phyloP scores from a whole-genome alignment of 2,113 vertebrate genomes.

The Xiphophorus maculatus region DNA sequence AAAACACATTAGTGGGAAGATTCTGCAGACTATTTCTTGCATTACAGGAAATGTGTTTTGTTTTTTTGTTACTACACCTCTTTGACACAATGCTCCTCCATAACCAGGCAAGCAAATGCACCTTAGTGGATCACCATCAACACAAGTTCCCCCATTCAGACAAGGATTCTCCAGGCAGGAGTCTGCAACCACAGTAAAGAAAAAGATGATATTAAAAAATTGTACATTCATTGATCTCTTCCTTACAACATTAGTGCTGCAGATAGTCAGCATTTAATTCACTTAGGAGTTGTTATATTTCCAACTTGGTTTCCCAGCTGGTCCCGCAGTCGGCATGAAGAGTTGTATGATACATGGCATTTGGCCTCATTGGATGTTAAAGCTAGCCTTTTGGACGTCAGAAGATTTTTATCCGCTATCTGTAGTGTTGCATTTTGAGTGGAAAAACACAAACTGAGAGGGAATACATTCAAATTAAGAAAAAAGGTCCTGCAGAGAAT shows the following conservation, averaged over 20 bases:
- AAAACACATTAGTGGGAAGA: background rate
- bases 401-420: too few relatives aligned
- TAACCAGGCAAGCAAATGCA: slow-evolving; percentile 92
- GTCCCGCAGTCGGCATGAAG: too few relatives aligned
- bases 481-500: too few relatives aligned
- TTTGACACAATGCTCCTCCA: slow-evolving; percentile 86
- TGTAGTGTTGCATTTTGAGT: too few relatives aligned
- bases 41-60: background rate
- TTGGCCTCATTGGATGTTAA: too few relatives aligned
- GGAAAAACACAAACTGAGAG: too few relatives aligned
- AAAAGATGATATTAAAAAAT: background rate
- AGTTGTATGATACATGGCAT: too few relatives aligned
- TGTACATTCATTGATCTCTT: background rate
- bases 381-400: too few relatives aligned
- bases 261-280: background rate
- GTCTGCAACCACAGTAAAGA: slow-evolving; percentile 76
- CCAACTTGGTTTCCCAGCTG: too few relatives aligned
- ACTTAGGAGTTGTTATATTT: too few relatives aligned
- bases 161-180: slow-evolving; percentile 88
- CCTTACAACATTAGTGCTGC: background rate
- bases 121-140: slow-evolving; percentile 71
- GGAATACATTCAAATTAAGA: too few relatives aligned
- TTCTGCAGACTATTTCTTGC: background rate
- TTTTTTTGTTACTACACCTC: slow-evolving; percentile 74
- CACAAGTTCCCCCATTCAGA: slow-evolving; percentile 92